Percentiles rank a stretch among this genome's conserved stretches.
Evolutionary conservation across 1,140 invertebrate genomes (phyloP).

Genomic region (Temnothorax nylanderi): DNA sequence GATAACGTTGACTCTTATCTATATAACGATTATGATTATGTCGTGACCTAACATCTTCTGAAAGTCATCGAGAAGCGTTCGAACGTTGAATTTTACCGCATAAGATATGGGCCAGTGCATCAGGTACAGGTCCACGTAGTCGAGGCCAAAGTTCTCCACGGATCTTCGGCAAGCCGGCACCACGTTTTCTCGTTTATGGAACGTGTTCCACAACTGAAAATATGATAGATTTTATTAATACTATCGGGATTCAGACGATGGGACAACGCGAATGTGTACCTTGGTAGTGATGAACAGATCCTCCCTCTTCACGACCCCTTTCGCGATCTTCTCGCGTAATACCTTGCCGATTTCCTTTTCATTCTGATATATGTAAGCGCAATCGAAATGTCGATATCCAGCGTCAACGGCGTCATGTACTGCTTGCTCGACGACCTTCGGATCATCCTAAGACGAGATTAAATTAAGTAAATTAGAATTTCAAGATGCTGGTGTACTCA

Average conservation of each 20-base stretch:
- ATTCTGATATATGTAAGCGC: constrained; percentile 90
- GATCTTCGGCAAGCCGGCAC: constrained; percentile 86
- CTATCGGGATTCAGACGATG: neutral
- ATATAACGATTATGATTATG: neutral
- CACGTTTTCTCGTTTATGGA: constrained; percentile 83
- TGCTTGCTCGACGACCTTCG: constrained; percentile 80
- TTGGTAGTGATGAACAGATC: constrained; percentile 89
- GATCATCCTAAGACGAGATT: constrained; percentile 72
- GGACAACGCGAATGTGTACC: constrained; percentile 81
- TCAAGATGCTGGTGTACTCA: neutral
- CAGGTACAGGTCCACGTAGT: constrained; percentile 92
- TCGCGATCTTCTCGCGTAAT: constrained; percentile 90
- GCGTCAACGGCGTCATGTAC: constrained; percentile 85
- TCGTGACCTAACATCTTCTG: neutral
- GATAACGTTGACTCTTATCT: neutral
- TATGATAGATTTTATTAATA: constrained; percentile 4
- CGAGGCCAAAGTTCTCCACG: constrained; percentile 88
- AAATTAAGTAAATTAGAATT: neutral
- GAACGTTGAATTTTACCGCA: constrained; percentile 86
- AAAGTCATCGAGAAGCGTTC: neutral
- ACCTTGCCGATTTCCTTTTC: constrained; percentile 94
- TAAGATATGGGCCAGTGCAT: constrained; percentile 92
- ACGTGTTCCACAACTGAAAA: constrained; percentile 87
- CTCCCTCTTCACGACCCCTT: constrained; percentile 89
- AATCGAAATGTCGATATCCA: constrained; percentile 91